These are phyloP conservation scores for Lasioglossum calceatum DNA, from an alignment of 2,888 invertebrate species.

Conservation along the genomic window DNA sequence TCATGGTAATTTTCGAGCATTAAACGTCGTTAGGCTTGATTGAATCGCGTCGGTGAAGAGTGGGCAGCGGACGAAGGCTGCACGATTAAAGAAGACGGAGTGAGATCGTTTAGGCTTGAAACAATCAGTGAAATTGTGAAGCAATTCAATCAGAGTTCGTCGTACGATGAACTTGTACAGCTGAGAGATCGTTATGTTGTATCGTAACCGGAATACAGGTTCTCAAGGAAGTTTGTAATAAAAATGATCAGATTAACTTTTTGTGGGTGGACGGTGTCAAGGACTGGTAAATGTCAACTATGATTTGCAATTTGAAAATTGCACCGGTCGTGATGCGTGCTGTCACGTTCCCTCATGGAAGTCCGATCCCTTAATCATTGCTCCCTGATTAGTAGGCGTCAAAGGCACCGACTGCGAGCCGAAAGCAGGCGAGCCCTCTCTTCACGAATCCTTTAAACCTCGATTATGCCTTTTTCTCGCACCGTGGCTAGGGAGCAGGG, in stretches of 20 bases:
- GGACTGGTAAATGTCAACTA: not conserved
- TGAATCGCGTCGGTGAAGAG: constrained; percentile 4
- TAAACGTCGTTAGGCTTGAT: constrained; percentile 7
- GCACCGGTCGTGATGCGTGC: constrained; percentile 19
- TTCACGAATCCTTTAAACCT: constrained; percentile 67
- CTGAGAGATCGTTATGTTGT: not conserved
- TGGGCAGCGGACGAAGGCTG: constrained; percentile 1
- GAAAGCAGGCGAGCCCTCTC: constrained; percentile 58
- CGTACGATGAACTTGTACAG: not conserved
- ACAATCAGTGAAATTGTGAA: constrained; percentile 14
- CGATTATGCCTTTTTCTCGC: constrained; percentile 67
- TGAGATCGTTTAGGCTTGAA: not conserved
- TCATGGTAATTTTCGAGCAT: not conserved
- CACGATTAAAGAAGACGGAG: constrained; percentile 1
- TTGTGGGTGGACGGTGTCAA: not conserved
- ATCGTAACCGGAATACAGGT: not conserved
- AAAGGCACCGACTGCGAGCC: constrained; percentile 73
- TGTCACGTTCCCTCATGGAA: constrained; percentile 27
- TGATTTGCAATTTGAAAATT: constrained; percentile 22
- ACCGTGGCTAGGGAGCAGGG: constrained; percentile 26
- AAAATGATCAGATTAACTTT: not conserved
- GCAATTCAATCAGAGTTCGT: not conserved
- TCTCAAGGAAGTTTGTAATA: not conserved
- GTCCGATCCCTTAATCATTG: constrained; percentile 72
- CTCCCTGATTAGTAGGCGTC: constrained; percentile 78